Percentiles rank a stretch among this genome's conserved stretches.
phyloP scores from a whole-genome alignment of 2,113 vertebrate species.

The Mugil cephalus region DNA sequence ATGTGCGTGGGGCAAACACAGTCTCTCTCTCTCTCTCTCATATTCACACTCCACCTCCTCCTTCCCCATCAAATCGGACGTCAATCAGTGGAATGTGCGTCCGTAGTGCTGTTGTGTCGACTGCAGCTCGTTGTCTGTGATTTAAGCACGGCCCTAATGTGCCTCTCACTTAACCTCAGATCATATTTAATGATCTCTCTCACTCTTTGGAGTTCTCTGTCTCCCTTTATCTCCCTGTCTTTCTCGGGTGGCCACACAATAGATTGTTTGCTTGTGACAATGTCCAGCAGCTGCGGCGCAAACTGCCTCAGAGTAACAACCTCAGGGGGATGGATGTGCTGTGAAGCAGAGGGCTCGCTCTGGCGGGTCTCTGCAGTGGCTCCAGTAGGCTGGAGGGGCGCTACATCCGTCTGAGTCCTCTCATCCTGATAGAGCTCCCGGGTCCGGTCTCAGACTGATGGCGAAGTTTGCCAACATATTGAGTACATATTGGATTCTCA shows the following conservation, averaged over 20 bases:
- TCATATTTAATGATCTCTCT: slow-evolving; percentile 76
- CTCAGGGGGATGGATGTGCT: slow-evolving; percentile 44
- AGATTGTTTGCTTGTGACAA: slow-evolving; percentile 56
- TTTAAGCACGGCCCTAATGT: slow-evolving; percentile 70
- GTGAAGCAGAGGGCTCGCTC: not conserved
- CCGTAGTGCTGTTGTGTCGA: slow-evolving; percentile 45
- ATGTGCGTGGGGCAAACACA: slow-evolving; percentile 44
- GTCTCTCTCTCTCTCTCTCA: not conserved
- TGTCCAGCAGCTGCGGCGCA: slow-evolving; percentile 46
- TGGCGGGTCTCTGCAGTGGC: not conserved
- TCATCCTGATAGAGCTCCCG: slow-evolving; percentile 1
- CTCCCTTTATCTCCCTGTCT: slow-evolving; percentile 4
- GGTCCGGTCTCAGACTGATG: slow-evolving; percentile 35
- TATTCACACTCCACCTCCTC: slow-evolving; percentile 15
- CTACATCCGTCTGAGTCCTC: slow-evolving; percentile 3
- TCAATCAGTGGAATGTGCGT: slow-evolving; percentile 69
- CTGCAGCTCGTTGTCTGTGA: slow-evolving; percentile 73
- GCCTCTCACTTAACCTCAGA: slow-evolving; percentile 78
- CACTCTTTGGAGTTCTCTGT: not conserved
- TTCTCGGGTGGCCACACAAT: slow-evolving; percentile 45
- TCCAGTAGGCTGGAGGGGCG: not conserved
- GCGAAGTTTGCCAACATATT: slow-evolving; percentile 16
- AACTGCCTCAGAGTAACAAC: slow-evolving; percentile 54
- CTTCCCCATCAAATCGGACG: slow-evolving; percentile 39
- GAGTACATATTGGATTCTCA: slow-evolving; percentile 40